These are phyloP conservation scores for Halesus radiatus DNA, from an alignment of 1,140 invertebrate genomes.

Conservation along the genomic window DNA sequence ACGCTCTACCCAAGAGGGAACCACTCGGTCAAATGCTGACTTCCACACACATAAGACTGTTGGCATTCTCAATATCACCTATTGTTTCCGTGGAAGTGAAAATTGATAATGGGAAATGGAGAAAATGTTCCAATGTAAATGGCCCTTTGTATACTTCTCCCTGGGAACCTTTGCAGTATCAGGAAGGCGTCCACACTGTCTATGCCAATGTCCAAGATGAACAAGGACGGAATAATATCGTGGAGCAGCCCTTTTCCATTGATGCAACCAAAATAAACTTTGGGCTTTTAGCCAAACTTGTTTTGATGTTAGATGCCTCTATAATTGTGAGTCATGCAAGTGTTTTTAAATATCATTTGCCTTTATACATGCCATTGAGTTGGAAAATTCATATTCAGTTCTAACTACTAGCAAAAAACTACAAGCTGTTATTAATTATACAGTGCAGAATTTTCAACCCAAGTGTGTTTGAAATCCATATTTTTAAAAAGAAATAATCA, in stretches of 20 bases:
- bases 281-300: slow-evolving; percentile 76
- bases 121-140: slow-evolving; percentile 71
- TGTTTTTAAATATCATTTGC: background rate
- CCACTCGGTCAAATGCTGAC: slow-evolving; percentile 76
- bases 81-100: slow-evolving; percentile 76
- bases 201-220: slow-evolving; percentile 76
- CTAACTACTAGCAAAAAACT: no score
- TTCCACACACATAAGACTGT: slow-evolving; percentile 86
- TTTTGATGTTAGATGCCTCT: slow-evolving; percentile 82
- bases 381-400: no score
- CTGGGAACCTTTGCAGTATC: slow-evolving; percentile 81
- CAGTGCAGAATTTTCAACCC: no score
- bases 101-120: slow-evolving; percentile 78
- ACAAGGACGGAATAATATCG: slow-evolving; percentile 70
- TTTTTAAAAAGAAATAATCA: no score
- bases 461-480: no score
- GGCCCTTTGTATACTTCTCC: slow-evolving; percentile 80
- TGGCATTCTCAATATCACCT: slow-evolving; percentile 79
- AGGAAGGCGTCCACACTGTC: slow-evolving; percentile 79
- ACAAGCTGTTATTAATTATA: no score
- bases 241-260: slow-evolving; percentile 83
- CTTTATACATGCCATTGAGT: no score
- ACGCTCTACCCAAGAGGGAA: slow-evolving; percentile 81
- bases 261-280: slow-evolving; percentile 80
- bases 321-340: slow-evolving; percentile 74